Percentiles rank a stretch among this genome's conserved stretches.
phyloP scores from a whole-genome alignment of 2,797 vertebrate genomes.

The Toxotes lorentzi region DNA sequence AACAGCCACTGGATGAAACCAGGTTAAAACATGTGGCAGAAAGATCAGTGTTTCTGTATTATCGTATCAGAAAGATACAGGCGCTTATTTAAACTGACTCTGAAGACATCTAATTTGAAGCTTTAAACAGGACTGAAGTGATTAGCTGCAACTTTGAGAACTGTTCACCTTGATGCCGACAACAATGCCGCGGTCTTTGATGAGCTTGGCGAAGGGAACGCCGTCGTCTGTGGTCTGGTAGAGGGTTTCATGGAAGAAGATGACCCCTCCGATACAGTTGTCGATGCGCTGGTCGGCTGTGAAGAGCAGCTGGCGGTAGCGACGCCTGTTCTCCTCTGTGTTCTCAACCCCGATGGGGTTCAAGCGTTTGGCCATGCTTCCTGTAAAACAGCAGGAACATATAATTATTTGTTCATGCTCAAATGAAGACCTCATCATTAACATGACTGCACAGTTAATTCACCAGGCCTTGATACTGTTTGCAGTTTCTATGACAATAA shows the following conservation, averaged over 20 bases:
- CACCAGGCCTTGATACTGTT: neutral
- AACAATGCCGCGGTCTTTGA: constrained; percentile 94
- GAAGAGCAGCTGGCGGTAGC: constrained; percentile 97
- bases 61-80: neutral
- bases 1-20: neutral
- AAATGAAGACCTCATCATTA: neutral
- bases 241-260: constrained; percentile 98
- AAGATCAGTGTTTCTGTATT: neutral
- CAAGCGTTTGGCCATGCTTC: constrained; percentile 97
- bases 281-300: constrained; percentile 93
- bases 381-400: constrained; percentile 72
- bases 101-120: neutral
- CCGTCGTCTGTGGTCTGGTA: constrained; percentile 95
- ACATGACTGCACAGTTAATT: neutral
- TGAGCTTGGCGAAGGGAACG: constrained; percentile 89
- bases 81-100: neutral
- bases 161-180: constrained; percentile 95
- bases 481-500: neutral
- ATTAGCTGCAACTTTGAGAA: neutral
- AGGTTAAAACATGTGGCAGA: neutral
- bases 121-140: neutral
- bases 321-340: constrained; percentile 95
- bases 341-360: constrained; percentile 97
- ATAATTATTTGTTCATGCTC: neutral
- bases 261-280: constrained; percentile 94